Base-by-base conservation (phyloP, 2,888 invertebrate genomes). In the Scelioninae gen. 2 region DNA sequence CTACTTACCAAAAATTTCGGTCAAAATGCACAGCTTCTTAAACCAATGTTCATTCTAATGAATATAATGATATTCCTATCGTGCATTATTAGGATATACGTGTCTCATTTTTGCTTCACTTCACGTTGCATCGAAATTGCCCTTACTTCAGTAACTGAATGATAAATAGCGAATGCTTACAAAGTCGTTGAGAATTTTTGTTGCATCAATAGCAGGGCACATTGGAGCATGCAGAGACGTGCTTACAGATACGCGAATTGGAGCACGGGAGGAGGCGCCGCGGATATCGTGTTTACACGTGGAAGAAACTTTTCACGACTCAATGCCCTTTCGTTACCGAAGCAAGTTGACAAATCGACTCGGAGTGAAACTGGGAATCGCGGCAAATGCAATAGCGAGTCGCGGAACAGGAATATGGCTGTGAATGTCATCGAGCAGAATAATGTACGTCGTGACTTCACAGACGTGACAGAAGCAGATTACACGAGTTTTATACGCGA, bases 241-340 rank as follows among this genome's bases (percentile, higher is more conserved):
- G 46, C 18, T 15, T 43, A 35, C 31, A 31, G 11, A 57, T 28
- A 57, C n/a, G 22, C 50, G 50, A 67, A 58, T 48, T 50, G 43
- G 67, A 58, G 50, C 58, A 50, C 41, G n/a, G 33, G 28, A 28
- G 64, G 46, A 22, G 63, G 57, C 57, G 37, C 52, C 55, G 25
- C 48, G 33, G 48, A 63, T 67, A 73, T 69, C 69, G 60, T 35
- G 55, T 67, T 67, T 55, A 41, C 55, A 37, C 67, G 52, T 50
- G 65, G 65, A 74, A 70, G 70, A 74, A 74, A 74, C 60, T 60
- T 65, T 67, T 60, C 63, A 60, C 50, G 45, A 41, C 48, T 73
- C 48, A 73, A 69, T 73, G 63, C 45, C 43, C 60, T 61, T 68
- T 73, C 39, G 68, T 68, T 68, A 41, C 11, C 41, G 45, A 61